These are phyloP conservation scores for Scomberomorus guttatus DNA, from an alignment of 2,797 vertebrate genomes.

Conservation along the genomic window DNA sequence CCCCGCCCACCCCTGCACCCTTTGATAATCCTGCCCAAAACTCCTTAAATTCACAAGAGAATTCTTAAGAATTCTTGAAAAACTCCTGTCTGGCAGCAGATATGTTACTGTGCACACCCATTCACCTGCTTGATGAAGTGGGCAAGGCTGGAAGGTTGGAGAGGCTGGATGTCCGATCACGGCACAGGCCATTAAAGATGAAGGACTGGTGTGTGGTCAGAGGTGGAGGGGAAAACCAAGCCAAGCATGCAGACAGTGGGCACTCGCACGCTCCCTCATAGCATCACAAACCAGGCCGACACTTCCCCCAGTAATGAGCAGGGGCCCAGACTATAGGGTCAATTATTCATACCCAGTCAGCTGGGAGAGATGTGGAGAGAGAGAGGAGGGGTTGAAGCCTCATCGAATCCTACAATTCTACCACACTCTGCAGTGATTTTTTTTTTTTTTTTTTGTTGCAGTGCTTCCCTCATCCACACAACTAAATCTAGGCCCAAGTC, in stretches of 20 bases:
- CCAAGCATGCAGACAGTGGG: slow-evolving; percentile 55
- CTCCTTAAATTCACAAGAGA: slow-evolving; percentile 77
- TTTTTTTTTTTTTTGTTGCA: slow-evolving; percentile 60
- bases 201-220: slow-evolving; percentile 82
- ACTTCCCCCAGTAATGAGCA: slow-evolving; percentile 87
- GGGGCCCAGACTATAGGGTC: slow-evolving; percentile 83
- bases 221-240: slow-evolving; percentile 74
- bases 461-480: slow-evolving; percentile 73
- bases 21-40: slow-evolving; percentile 77
- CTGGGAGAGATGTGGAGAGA: slow-evolving; percentile 72
- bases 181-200: slow-evolving; percentile 87
- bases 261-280: slow-evolving; percentile 69
- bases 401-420: slow-evolving; percentile 69
- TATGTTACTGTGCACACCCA: slow-evolving; percentile 68
- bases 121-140: slow-evolving; percentile 80
- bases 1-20: slow-evolving; percentile 57
- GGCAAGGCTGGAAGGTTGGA: slow-evolving; percentile 76
- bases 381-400: slow-evolving; percentile 78
- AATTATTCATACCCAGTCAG: slow-evolving; percentile 89
- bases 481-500: slow-evolving; percentile 71
- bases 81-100: slow-evolving; percentile 76
- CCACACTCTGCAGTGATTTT: slow-evolving; percentile 73
- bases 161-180: slow-evolving; percentile 76
- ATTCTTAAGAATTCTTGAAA: slow-evolving; percentile 76
- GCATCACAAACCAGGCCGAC: slow-evolving; percentile 83